Evolutionary conservation across 2,797 vertebrate genomes (phyloP).

Genomic region (Poeciliopsis gracilis): DNA sequence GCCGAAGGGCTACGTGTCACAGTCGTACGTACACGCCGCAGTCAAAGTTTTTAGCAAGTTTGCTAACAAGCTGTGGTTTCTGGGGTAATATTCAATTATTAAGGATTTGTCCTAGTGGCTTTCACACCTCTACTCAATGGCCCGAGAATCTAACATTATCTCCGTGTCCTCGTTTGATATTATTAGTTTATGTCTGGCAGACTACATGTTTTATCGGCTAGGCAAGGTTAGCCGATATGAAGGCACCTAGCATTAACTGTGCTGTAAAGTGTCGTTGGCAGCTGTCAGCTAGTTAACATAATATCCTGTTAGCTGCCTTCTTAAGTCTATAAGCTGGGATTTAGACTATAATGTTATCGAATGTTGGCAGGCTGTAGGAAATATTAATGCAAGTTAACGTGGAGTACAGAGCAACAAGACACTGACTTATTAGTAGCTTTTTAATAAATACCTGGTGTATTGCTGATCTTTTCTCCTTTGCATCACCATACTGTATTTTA

Average conservation of each 20-base stretch:
- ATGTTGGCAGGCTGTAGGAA: conserved; percentile 26
- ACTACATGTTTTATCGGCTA: conserved; percentile 20
- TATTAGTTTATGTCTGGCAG: background rate
- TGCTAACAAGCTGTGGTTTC: conserved; percentile 62
- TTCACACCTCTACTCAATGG: too few species aligned
- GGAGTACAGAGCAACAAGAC: conserved; percentile 18
- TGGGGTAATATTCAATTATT: conserved; percentile 14
- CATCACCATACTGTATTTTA: background rate
- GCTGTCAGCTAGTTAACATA: conserved; percentile 62
- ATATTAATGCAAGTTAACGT: conserved; percentile 17
- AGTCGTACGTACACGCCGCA: conserved; percentile 40
- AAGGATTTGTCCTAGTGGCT: background rate
- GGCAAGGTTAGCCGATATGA: conserved; percentile 39
- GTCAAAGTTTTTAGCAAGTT: conserved; percentile 81
- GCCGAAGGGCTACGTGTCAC: conserved; percentile 78
- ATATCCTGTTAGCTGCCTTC: conserved; percentile 45
- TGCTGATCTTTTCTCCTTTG: background rate
- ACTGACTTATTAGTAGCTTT: conserved; percentile 23
- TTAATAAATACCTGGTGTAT: background rate
- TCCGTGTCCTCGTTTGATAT: background rate
- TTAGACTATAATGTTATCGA: conserved; percentile 37
- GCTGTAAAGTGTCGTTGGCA: conserved; percentile 35
- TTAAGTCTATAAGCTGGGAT: conserved; percentile 69
- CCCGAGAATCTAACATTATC: background rate
- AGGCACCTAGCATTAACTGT: conserved; percentile 44